Evolutionary conservation across 2,888 invertebrate species (phyloP), one percentile per base, ranked within the genome.

Genomic region (Heliconius ismenius): DNA sequence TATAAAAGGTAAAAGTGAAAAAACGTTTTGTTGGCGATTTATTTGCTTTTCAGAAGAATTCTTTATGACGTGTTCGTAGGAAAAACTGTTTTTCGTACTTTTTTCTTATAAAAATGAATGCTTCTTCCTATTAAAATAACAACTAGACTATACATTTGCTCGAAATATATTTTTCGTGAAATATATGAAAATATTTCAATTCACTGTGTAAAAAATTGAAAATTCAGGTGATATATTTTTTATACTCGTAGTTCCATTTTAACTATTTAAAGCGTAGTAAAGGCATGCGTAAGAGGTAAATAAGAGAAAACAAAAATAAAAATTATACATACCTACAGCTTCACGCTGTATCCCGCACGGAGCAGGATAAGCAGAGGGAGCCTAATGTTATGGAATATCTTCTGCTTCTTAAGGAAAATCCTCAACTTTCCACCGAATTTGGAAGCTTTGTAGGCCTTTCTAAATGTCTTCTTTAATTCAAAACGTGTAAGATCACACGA

Each of bases 41-140:
- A 32, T 36, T 67, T 67, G 54, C 18, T n/a, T 70, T 70, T 70
- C 24, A 28, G 24, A 54, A 43, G 26, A 69, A 70, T 49, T 32
- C 43, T 54, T 26, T 7, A 49, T 39, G 15, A 43, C 24, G 18
- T 67, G 39, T 24, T 24, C 26, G 7, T 9, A 39, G 15, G 13
- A 67, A 39, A 28, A 15, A n/a, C 11, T 21, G 54, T 58, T n/a
- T n/a, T 58, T 58, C 54, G 1, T 21, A n/a, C 1, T 11, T 2
- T 65, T 65, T 36, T 60, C 4, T n/a, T 26, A 24, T 15, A 60
- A 60, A 60, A 60, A 26, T 60, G 11, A 26, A 2, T 26, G 24
- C 11, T 13, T 13, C 11, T 26, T 60, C 4, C 11, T 60, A 4
- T 11, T 60, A 26, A 11, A 60, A 11, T 60, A 60, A 6, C 6